These are phyloP conservation scores for Anomalospiza imberbis DNA, from an alignment of 2,797 vertebrate genomes.

Conservation along the genomic window DNA sequence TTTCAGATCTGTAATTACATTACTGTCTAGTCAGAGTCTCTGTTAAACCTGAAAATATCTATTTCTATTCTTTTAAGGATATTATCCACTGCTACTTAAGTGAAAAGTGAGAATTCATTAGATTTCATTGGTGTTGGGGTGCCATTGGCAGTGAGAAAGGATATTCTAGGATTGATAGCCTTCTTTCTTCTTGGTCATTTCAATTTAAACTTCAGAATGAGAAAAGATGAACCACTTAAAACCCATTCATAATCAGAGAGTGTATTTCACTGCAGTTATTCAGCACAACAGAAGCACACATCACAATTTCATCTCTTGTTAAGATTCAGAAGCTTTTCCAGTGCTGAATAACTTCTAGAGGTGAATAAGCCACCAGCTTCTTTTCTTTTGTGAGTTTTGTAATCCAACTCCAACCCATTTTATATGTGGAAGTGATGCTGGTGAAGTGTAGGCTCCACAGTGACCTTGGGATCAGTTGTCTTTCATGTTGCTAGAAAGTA, in stretches of 20 bases:
- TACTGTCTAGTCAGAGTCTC: not conserved
- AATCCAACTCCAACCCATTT: not conserved
- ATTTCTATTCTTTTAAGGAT: not conserved
- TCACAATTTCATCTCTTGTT: constrained; percentile 7
- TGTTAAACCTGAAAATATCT: constrained; percentile 11
- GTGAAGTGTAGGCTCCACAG: rapidly evolving
- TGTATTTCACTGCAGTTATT: constrained; percentile 33
- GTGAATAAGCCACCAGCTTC: not conserved
- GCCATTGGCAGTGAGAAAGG: not conserved
- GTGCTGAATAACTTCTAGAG: not conserved
- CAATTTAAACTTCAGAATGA: constrained; percentile 40
- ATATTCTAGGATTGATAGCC: constrained; percentile 25
- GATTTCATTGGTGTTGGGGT: not conserved
- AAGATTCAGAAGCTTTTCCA: not conserved
- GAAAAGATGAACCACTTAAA: constrained; percentile 35
- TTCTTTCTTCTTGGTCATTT: constrained; percentile 48
- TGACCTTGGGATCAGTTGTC: not conserved
- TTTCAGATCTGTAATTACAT: not conserved
- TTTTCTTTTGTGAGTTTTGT: not conserved
- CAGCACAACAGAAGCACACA: constrained; percentile 14
- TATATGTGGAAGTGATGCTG: not conserved
- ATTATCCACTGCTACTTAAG: not conserved
- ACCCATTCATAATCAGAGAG: constrained; percentile 18
- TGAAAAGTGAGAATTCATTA: not conserved
- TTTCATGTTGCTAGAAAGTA: not conserved